Conservation (phyloP, 2,113 vertebrate species). For the Mormoops blainvillei region DNA sequence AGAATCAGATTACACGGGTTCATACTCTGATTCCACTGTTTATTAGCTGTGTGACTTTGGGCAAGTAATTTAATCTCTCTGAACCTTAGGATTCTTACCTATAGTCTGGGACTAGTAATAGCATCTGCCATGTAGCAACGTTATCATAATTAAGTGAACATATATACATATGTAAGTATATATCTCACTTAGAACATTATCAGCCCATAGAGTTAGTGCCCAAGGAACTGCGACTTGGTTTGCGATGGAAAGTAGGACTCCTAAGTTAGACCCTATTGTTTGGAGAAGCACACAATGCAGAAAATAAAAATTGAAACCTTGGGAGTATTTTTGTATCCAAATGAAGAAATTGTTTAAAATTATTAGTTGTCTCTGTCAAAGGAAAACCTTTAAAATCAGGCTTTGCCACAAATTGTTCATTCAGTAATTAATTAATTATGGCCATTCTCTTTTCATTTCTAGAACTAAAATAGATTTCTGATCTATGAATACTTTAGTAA, state of each 20-base stretch:
- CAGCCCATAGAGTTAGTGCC: not conserved
- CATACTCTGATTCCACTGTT: not conserved
- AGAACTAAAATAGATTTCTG: slow-evolving; percentile 21
- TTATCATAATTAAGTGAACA: not conserved
- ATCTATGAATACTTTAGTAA: not conserved
- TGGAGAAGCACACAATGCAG: not conserved
- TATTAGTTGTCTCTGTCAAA: not conserved
- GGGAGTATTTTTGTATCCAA: not conserved
- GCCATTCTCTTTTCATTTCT: not conserved
- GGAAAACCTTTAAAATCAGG: not conserved
- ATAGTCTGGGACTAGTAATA: not conserved
- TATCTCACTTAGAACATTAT: not conserved
- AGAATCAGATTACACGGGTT: not conserved
- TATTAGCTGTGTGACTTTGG: not conserved
- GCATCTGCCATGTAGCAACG: not conserved
- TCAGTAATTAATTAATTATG: not conserved
- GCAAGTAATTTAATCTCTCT: not conserved
- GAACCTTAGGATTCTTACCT: not conserved
- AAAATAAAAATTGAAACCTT: not conserved
- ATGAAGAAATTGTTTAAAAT: not conserved
- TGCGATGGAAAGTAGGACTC: not conserved
- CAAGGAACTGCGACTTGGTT: not conserved
- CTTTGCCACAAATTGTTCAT: not conserved
- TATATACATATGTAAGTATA: too few relatives aligned
- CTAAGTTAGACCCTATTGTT: not conserved